These are phyloP conservation scores for Machaerirhynchus nigripectus DNA, from an alignment of 2,113 vertebrate genomes.

Conservation along the genomic window DNA sequence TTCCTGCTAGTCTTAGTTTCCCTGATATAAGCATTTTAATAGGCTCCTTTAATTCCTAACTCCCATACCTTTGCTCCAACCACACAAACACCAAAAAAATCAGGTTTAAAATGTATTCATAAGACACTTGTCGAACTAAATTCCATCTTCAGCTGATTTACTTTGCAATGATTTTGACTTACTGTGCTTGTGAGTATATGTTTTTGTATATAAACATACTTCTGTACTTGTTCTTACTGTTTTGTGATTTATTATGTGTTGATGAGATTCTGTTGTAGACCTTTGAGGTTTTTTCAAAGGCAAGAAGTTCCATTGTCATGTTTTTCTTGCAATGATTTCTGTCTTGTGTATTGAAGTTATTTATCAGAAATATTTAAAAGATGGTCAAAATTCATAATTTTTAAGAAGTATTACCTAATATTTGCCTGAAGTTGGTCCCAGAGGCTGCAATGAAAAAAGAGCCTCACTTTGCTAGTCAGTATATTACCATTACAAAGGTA, in stretches of 20 bases:
- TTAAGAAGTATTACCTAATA: background rate
- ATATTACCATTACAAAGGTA: background rate
- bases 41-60: background rate
- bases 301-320: slow-evolving; percentile 6
- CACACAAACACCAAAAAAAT: background rate
- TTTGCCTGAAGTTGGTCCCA: background rate
- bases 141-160: background rate
- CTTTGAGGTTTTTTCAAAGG: slow-evolving; percentile 15
- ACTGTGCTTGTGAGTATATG: background rate
- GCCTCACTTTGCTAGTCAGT: background rate
- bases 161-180: background rate
- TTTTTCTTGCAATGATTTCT: slow-evolving; percentile 27
- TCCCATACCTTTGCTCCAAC: background rate
- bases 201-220: background rate
- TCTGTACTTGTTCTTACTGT: background rate
- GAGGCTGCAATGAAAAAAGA: background rate
- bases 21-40: background rate
- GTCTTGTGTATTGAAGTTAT: background rate
- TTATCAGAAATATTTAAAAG: slow-evolving; percentile 18
- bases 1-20: background rate
- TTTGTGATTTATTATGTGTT: slow-evolving; percentile 29
- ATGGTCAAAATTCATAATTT: background rate
- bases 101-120: background rate
- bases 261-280: slow-evolving; percentile 15
- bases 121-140: background rate